Percentiles rank a stretch among this genome's conserved stretches.
Conservation (phyloP, 2,113 vertebrate species). For the Prinia subflava region DNA sequence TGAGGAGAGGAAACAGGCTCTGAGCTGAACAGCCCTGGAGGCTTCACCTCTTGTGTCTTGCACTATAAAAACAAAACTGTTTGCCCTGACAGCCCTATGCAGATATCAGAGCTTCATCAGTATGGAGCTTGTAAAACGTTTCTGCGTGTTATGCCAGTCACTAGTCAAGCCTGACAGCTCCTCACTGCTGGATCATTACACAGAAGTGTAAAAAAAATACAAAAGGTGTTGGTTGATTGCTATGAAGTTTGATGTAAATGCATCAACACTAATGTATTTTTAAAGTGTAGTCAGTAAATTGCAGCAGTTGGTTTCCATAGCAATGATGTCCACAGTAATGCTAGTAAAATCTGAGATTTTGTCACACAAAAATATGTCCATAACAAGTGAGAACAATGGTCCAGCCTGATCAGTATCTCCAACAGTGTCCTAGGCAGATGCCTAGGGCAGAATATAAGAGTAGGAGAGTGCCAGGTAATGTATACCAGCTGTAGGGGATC, state of each 20-base stretch:
- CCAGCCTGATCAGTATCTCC: background rate
- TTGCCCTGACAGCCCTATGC: background rate
- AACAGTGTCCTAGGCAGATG: background rate
- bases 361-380: background rate
- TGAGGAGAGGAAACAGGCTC: background rate
- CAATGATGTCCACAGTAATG: background rate
- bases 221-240: background rate
- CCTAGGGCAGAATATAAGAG: background rate
- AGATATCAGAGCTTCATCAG: background rate
- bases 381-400: background rate
- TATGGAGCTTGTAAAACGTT: background rate
- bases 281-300: background rate
- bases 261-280: background rate
- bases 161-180: background rate
- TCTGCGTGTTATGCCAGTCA: background rate
- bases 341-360: background rate
- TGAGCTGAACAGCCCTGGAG: background rate
- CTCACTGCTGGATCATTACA: conserved; percentile 2
- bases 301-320: conserved; percentile 21
- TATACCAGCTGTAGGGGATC: background rate
- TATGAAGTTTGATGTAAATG: background rate
- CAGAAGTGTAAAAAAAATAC: background rate
- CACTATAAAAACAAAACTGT: background rate
- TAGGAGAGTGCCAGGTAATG: background rate
- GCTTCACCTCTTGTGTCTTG: background rate